phyloP scores from a whole-genome alignment of 2,888 invertebrate species.

The Acanthacorydalis orientalis region DNA sequence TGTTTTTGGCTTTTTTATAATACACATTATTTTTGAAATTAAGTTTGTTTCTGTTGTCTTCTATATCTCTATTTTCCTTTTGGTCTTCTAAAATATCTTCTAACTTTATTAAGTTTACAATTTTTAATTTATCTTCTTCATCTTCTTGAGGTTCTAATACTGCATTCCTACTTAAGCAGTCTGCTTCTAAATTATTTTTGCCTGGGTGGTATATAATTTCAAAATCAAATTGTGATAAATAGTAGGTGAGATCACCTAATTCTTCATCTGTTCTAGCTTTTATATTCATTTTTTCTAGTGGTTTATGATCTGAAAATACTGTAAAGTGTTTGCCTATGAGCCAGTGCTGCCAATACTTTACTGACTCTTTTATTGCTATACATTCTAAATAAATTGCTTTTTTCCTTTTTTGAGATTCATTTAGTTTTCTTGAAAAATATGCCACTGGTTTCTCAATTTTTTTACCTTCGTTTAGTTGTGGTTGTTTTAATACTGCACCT shows the following conservation, averaged over 20 bases:
- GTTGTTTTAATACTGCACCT: conserved; percentile 13
- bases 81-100: conserved; percentile 6
- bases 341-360: conserved; percentile 10
- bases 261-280: conserved; percentile 12
- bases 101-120: conserved; percentile 5
- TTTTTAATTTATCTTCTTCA: conserved; percentile 7
- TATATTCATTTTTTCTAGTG: conserved; percentile 10
- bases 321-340: conserved; percentile 7
- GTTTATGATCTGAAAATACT: conserved; percentile 10
- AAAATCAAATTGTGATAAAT: conserved; percentile 12
- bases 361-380: conserved; percentile 9
- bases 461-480: conserved; percentile 3
- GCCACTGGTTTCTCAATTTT: conserved; percentile 8
- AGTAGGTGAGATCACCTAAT: conserved; percentile 10
- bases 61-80: conserved; percentile 6
- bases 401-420: conserved; percentile 10
- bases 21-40: neutral
- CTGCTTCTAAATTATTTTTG: conserved; percentile 11
- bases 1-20: conserved; percentile 2
- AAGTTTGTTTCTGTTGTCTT: conserved; percentile 3
- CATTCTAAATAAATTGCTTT: conserved; percentile 10
- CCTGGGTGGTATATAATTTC: conserved; percentile 11
- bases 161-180: conserved; percentile 10
- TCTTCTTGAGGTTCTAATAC: conserved; percentile 7
- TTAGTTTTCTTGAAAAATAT: conserved; percentile 9